Evolutionary conservation across 1,140 invertebrate genomes (phyloP).

Genomic region (Cephus cinctus): DNA sequence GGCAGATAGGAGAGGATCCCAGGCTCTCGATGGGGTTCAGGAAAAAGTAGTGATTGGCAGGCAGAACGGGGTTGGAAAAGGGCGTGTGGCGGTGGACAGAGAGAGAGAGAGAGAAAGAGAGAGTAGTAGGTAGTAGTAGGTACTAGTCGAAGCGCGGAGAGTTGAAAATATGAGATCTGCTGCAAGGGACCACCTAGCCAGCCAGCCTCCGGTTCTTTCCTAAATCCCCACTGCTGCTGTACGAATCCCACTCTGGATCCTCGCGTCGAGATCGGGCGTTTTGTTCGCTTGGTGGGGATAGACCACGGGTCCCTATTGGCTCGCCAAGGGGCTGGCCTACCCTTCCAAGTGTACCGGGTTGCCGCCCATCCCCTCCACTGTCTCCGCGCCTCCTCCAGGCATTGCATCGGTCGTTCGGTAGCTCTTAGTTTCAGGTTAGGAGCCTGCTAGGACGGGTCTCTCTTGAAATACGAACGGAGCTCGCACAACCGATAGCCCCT

Average conservation of each 20-base stretch:
- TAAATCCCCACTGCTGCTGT: conserved; percentile 1
- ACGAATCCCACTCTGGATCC: neutral
- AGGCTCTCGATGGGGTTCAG: neutral
- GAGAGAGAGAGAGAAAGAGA: too few species aligned
- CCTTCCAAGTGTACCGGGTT: conserved; percentile 26
- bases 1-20: conserved; percentile 6
- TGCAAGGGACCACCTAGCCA: conserved; percentile 47
- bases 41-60: conserved; percentile 47
- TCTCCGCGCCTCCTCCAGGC: conserved; percentile 50
- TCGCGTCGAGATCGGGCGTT: conserved; percentile 24
- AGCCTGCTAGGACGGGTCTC: conserved; percentile 57
- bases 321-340: conserved; percentile 37
- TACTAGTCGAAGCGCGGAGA: too few species aligned
- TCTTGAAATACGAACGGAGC: conserved; percentile 24
- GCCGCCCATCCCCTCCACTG: conserved; percentile 39
- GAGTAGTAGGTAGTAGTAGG: too few species aligned
- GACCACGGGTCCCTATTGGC: conserved; percentile 31
- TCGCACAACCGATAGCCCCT: too few species aligned
- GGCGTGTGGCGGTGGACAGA: conserved; percentile 44
- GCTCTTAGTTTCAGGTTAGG: conserved; percentile 60
- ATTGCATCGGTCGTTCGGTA: conserved; percentile 54
- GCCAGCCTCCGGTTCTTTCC: conserved; percentile 49
- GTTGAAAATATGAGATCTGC: conserved; percentile 49
- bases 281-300: conserved; percentile 22
- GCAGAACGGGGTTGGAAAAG: conserved; percentile 50